Percentiles rank a stretch among this genome's conserved stretches.
phyloP scores from a whole-genome alignment of 2,113 vertebrate species.

The Galemys pyrenaicus region DNA sequence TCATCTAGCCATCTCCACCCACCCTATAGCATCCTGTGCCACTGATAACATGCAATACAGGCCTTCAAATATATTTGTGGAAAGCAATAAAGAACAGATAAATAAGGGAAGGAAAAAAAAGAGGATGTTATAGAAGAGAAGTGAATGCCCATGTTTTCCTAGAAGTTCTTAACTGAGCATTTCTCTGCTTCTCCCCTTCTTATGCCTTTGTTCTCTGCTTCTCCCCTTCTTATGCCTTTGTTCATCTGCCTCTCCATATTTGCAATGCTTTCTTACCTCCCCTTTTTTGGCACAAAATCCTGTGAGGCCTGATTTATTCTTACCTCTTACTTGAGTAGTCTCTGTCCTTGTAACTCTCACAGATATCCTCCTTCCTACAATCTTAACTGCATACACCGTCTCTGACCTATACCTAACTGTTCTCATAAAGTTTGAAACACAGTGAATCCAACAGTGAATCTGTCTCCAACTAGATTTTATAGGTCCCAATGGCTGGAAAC shows the following conservation, averaged over 20 bases:
- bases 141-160: background rate
- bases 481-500: constrained; percentile 1
- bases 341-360: background rate
- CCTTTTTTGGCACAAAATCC: background rate
- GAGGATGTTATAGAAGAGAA: background rate
- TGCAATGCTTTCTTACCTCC: background rate
- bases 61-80: background rate
- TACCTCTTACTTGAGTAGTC: background rate
- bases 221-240: background rate
- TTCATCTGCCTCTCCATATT: background rate
- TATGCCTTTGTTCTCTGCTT: background rate
- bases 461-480: constrained; percentile 37
- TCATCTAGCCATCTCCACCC: background rate
- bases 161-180: background rate
- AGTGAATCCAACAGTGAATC: background rate
- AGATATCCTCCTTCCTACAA: background rate
- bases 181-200: background rate
- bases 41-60: background rate
- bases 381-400: background rate
- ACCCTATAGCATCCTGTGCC: background rate
- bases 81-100: background rate
- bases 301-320: background rate
- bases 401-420: background rate
- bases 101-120: background rate
- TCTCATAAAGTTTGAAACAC: background rate